phyloP scores from a whole-genome alignment of 2,888 invertebrate genomes.

The Pteria penguin region DNA sequence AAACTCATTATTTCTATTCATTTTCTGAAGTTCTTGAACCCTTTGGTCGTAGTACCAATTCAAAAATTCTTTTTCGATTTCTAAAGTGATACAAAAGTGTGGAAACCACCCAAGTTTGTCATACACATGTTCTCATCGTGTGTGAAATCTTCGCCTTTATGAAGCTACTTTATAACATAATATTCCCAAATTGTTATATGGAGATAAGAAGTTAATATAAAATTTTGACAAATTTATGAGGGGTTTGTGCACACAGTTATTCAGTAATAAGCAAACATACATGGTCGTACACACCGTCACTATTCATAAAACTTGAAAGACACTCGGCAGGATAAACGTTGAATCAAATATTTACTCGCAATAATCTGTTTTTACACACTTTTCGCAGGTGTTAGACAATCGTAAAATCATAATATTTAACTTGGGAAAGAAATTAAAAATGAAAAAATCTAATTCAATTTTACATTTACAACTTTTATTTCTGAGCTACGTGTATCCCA shows the following conservation, averaged over 20 bases:
- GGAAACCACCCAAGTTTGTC: too few relatives aligned
- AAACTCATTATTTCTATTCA: too few relatives aligned
- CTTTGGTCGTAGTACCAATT: too few relatives aligned
- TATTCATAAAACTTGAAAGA: conserved; percentile 19
- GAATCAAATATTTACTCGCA: conserved; percentile 42
- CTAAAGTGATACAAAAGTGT: too few relatives aligned
- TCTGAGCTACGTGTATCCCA: background rate
- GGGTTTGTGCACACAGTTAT: conserved; percentile 39
- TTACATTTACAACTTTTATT: background rate
- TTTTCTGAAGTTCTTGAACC: too few relatives aligned
- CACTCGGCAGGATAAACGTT: conserved; percentile 17
- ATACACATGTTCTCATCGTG: background rate
- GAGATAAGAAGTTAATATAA: conserved; percentile 34
- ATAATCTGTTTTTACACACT: conserved; percentile 31
- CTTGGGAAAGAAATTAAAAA: background rate
- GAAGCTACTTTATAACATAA: conserved; percentile 13
- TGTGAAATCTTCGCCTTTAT: background rate
- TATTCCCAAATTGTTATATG: conserved; percentile 20
- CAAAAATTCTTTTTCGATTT: too few relatives aligned
- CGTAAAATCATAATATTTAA: background rate
- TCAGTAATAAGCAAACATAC: conserved; percentile 30
- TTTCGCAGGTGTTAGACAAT: conserved; percentile 39
- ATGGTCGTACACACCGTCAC: conserved; percentile 16
- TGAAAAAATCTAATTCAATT: background rate
- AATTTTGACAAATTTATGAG: conserved; percentile 49